A percentile compares a stretch with the other conserved stretches of the same genome.
phyloP scores from a whole-genome alignment of 2,113 vertebrate genomes.

The Stictonetta naevosa region DNA sequence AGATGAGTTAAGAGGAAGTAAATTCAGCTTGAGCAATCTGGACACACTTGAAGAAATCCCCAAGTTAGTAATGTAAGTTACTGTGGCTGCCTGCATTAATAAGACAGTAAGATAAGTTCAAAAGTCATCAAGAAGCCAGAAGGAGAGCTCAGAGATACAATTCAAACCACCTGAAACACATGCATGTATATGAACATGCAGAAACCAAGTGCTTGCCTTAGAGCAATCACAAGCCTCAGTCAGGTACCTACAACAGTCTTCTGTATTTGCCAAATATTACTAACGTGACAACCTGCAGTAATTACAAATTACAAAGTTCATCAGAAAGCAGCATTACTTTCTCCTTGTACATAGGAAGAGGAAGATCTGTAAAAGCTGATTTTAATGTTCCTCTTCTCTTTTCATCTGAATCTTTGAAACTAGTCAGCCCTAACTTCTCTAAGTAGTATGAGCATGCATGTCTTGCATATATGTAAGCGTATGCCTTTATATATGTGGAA shows the following conservation, averaged over 20 bases:
- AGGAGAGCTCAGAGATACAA: not conserved
- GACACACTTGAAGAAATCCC: not conserved
- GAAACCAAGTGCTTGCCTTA: not conserved
- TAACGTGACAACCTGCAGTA: not conserved
- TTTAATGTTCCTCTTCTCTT: not conserved
- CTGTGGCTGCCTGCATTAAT: not conserved
- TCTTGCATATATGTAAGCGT: not conserved
- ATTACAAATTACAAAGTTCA: not conserved
- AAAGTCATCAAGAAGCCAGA: not conserved
- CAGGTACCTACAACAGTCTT: not conserved
- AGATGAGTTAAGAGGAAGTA: not conserved
- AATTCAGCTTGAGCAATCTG: not conserved
- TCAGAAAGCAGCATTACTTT: not conserved
- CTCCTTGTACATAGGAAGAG: not conserved
- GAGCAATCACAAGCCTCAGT: not conserved
- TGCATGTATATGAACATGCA: not conserved
- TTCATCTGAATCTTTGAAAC: not conserved
- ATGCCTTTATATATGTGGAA: not conserved
- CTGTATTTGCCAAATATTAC: not conserved
- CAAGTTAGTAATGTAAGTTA: not conserved
- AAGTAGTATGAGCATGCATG: fast-evolving
- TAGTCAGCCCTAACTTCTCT: not conserved
- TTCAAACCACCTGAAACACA: not conserved
- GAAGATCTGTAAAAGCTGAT: not conserved
- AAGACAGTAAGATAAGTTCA: not conserved